Evolutionary conservation across 1,140 invertebrate genomes (phyloP), one percentile per base, ranked within the genome.

Genomic region (Calycopis cecrops): DNA sequence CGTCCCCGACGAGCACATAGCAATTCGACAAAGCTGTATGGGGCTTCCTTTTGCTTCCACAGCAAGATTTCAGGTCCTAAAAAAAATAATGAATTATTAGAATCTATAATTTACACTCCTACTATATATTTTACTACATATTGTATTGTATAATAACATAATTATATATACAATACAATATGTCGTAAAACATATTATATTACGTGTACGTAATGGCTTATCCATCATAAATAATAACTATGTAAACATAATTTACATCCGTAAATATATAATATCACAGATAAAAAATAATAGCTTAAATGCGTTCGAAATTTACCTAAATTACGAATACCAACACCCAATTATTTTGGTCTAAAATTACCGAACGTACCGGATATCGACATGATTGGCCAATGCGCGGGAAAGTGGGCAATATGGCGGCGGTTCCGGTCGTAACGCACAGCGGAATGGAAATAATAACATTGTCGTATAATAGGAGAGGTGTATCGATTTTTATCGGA

Each of bases 341-440:
- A 44, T 44, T 44, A 53, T 53, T 53, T 42, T 53, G 11, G 21
- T 44, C 21, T 53, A 53, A 53, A 40, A 44, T 53, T 33, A 53
- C 42, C 38, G 42, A 33, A 50, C 16, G 44, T 37, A 57, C 64
- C 71, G 79, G 76, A 82, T 75, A 79, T 80, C 59, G 69, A 63
- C 51, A 68, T 73, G 71, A 75, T 79, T 73, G 72, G 65, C 54
- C 65, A 68, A 72, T 77, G 67, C 56, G 66, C 70, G 71, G 72
- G 75, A 78, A 78, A 79, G 54, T 61, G 67, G 49, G 51, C 79
- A 83, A 80, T 76, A 83, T 83, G 79, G 76, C 74, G 71, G 56
- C 71, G 54, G 69, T 80, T 78, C 75, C 75, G 75, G 70, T 71
- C 42, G 56, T 53, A 57, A 48, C 44, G 48, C 54, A 59, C 62